phyloP scores from a whole-genome alignment of 1,140 invertebrate species.

The Yoshiicerus persimilis region DNA sequence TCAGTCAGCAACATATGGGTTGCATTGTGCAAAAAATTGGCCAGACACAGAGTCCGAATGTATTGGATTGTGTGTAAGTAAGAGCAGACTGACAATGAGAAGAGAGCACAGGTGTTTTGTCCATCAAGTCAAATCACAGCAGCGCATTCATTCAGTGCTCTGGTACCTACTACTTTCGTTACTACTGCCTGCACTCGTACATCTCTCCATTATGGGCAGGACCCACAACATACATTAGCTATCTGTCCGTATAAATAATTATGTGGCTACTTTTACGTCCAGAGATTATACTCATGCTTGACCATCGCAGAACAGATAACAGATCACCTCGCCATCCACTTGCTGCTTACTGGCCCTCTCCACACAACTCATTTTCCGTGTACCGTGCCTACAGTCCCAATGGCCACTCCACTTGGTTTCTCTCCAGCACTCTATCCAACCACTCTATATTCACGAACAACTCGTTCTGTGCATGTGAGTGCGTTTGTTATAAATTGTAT shows the following conservation, averaged over 20 bases:
- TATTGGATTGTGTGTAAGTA: not conserved
- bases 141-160: not conserved
- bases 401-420: not conserved
- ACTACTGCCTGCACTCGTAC: not conserved
- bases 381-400: not conserved
- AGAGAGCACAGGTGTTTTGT: not conserved
- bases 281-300: not conserved
- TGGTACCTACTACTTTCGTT: not conserved
- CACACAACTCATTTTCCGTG: not conserved
- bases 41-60: not conserved
- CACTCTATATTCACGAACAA: not conserved
- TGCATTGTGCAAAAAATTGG: not conserved
- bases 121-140: constrained; percentile 8
- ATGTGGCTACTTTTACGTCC: not conserved
- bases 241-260: not conserved
- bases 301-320: not conserved
- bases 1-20: not conserved
- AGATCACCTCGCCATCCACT: not conserved
- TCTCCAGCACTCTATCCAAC: not conserved
- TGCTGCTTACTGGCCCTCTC: not conserved
- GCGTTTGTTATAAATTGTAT: not conserved
- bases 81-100: not conserved
- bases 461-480: not conserved
- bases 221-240: not conserved
- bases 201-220: not conserved